Evolutionary conservation across 2,888 invertebrate species (phyloP), one percentile per base, ranked within the genome.

Genomic region (Perizoma affinitatum): DNA sequence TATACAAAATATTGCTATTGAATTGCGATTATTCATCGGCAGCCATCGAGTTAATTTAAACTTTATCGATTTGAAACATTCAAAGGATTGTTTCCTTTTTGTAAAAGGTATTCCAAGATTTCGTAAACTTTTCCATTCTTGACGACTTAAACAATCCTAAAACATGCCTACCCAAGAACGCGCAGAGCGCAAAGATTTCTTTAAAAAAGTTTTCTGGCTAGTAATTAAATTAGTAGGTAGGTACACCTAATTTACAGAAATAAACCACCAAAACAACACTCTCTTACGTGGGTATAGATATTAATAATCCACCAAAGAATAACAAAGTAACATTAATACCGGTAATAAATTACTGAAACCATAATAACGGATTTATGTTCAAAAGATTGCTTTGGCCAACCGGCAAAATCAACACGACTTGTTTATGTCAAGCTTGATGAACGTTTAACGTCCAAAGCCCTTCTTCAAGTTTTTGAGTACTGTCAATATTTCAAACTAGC

Each of bases 381-480:
- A 61, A 73, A 72, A 76, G 75, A 80, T 72, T 65, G 72, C 72
- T 71, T 72, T 78, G 69, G 74, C 72, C 60, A 72, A 74, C 70
- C 71, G 74, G 73, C 74, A 76, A 78, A 72, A 78, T 74, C 76
- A 83, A 78, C 80, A 80, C 68, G 65, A 66, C 70, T 73, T 75
- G 75, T 85, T 83, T 80, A 80, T 76, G 74, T 75, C 72, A 70
- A 70, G 67, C 71, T 66, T 52, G 48, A 64, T 65, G 80, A 81
- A 78, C 75, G 79, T 79, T 82, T 78, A 75, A 80, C 84, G 80
- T 72, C 83, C 87, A 86, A 90, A 89, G 7, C 22, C 22, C 22
- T 22, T 2, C 1, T 22, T 22, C 22, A 22, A 22, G 22, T 22
- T 22, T 22, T 22, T 22, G 22, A 22, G 22, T 3, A 22, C 22